These are phyloP conservation scores for Rhagoletis zephyria DNA, from an alignment of 1,140 invertebrate species.

Conservation along the genomic window DNA sequence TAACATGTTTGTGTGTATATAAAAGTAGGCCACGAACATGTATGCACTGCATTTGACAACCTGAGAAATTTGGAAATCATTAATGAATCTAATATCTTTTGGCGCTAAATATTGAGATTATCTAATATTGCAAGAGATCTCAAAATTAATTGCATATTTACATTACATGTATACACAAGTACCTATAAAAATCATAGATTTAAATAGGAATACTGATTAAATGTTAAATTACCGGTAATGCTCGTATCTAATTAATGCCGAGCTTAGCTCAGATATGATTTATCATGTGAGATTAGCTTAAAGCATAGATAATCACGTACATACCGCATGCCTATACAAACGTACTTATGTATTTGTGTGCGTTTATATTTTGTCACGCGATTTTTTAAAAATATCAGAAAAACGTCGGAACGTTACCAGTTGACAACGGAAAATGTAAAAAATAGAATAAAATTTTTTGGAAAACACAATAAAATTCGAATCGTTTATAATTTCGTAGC, in stretches of 20 bases:
- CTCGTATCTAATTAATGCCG: background rate
- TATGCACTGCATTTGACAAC: background rate
- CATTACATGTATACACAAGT: background rate
- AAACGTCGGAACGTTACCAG: background rate
- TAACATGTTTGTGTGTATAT: too few species aligned
- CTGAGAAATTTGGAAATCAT: conserved; percentile 1
- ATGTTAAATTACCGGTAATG: background rate
- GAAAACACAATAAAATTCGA: conserved; percentile 58
- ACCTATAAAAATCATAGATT: background rate
- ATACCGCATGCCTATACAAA: background rate
- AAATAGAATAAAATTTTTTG: conserved; percentile 37
- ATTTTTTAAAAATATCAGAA: background rate
- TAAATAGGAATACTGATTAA: background rate
- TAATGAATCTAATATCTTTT: background rate
- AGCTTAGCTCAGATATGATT: background rate
- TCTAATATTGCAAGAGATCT: background rate
- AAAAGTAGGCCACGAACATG: background rate
- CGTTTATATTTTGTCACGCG: background rate
- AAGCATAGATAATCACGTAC: background rate
- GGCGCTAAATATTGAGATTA: background rate
- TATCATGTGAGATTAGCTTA: background rate
- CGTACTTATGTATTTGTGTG: too few species aligned
- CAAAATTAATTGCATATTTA: background rate
- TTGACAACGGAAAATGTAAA: conserved; percentile 9
- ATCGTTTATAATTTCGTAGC: conserved; percentile 56